Evolutionary conservation across 1,140 invertebrate genomes (phyloP).

Genomic region (Pomacea maculata): DNA sequence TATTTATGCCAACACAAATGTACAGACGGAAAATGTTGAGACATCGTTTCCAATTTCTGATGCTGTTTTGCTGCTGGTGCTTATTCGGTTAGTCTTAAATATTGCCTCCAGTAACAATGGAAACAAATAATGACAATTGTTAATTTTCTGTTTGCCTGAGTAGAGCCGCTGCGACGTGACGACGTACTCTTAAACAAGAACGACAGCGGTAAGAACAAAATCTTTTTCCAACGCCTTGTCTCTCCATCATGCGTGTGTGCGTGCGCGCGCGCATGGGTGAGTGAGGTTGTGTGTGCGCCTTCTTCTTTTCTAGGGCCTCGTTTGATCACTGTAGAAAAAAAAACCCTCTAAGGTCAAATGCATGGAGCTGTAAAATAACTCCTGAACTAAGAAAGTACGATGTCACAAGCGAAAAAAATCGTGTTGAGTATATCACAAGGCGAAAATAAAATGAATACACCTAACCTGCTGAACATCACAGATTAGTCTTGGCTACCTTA

Average conservation of each 20-base stretch:
- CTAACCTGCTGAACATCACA: no score
- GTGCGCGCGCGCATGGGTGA: neutral
- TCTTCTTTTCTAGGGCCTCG: neutral
- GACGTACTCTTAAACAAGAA: constrained; percentile 2
- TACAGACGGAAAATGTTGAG: neutral
- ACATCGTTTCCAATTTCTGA: neutral
- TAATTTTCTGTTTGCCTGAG: neutral
- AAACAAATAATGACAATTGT: neutral
- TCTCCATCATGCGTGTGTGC: neutral
- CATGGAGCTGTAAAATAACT: neutral
- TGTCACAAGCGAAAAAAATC: constrained; percentile 1
- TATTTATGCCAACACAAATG: neutral
- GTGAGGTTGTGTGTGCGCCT: neutral
- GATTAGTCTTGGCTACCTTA: no score
- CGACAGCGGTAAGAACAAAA: neutral
- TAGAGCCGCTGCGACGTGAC: neutral
- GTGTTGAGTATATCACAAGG: neutral
- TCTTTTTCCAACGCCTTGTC: neutral
- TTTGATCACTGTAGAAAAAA: no score
- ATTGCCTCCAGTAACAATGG: neutral
- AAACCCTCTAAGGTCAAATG: neutral
- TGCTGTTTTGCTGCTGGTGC: neutral
- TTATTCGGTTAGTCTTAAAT: neutral
- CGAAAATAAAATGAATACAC: neutral
- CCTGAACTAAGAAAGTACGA: neutral